Evolutionary conservation across 1,140 invertebrate genomes (phyloP), one percentile per base, ranked within the genome.

Genomic region (Teleogryllus occipitalis): DNA sequence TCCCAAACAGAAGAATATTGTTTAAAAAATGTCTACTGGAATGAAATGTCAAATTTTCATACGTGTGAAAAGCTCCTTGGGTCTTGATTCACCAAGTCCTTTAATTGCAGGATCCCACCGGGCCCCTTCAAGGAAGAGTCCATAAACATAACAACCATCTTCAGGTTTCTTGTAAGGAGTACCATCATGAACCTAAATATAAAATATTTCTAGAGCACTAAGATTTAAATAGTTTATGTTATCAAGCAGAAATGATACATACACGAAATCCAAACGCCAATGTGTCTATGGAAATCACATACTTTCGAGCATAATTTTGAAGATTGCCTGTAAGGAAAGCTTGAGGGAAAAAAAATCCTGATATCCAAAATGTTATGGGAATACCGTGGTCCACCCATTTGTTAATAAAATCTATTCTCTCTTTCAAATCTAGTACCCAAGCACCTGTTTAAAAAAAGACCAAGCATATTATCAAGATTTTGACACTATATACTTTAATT

Each of bases 311-410:
- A 85, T 89, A 95, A 87, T 96, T 95, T 87, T 96, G 95, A 74
- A 95, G 85, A 5, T 92, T 93, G 74, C 92, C 94, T 8, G 94
- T 96, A 18, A 96, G 87, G 86, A 96, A 95, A 2, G 93, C 93
- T 87, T 96, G 94, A 6, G 94, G 94, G 85, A 95, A 95, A 86
- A 92, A 96, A 85, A 96, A 94, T 1, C 93, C 94, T 0, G 93
- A 94, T 77, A 96, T 93, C 94, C 94, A 96, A 85, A 95, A 95
- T 48, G 91, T 90, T 14, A 87, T 82, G 0, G 94, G 93, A 80
- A 93, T 92, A 27, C 93, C 93, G 10, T 88, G 82, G 10, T 90
- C 87, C 8, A 90, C 89, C 94, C 94, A 96, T 22, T 88, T 85
- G 72, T 89, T 87, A 81, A 95, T 87, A 85, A 90, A 94, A 82